phyloP scores from a whole-genome alignment of 2,888 invertebrate genomes.

The Prosopocoilus inquinatus region DNA sequence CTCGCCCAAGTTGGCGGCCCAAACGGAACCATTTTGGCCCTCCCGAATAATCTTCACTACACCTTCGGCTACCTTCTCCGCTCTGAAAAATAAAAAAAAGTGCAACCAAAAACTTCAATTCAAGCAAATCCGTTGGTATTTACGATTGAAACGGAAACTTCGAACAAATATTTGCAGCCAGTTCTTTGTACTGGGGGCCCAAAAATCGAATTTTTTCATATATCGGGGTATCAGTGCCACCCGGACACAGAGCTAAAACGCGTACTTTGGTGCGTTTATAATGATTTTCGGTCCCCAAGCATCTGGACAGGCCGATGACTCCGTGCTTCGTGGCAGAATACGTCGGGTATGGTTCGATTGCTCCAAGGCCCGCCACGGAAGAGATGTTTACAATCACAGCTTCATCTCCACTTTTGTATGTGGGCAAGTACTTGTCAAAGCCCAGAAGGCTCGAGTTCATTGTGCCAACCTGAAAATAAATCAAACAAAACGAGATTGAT shows the following conservation, averaged over 20 bases:
- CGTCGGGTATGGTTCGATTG: slow-evolving; percentile 2
- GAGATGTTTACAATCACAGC: slow-evolving; percentile 14
- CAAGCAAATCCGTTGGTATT: too few relatives aligned
- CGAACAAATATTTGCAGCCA: too few relatives aligned
- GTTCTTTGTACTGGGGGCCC: not conserved
- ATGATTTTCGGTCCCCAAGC: slow-evolving; percentile 1
- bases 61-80: slow-evolving; percentile 49
- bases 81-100: slow-evolving; percentile 3
- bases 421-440: slow-evolving; percentile 10
- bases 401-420: slow-evolving; percentile 9
- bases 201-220: not conserved
- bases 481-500: too few relatives aligned
- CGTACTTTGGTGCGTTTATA: slow-evolving; percentile 7
- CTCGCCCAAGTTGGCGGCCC: slow-evolving; percentile 47
- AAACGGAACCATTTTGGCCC: slow-evolving; percentile 49
- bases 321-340: slow-evolving; percentile 11
- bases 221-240: slow-evolving; percentile 4
- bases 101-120: too few relatives aligned
- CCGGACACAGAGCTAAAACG: slow-evolving; percentile 14
- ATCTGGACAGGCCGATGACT: slow-evolving; percentile 6
- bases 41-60: slow-evolving; percentile 45
- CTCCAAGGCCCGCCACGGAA: slow-evolving; percentile 9
- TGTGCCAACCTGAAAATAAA: slow-evolving; percentile 9
- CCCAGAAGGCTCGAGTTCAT: slow-evolving; percentile 9
- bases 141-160: too few relatives aligned